Base-by-base conservation (phyloP, 1,140 invertebrate species). In the Drosophila malerkotliana region DNA sequence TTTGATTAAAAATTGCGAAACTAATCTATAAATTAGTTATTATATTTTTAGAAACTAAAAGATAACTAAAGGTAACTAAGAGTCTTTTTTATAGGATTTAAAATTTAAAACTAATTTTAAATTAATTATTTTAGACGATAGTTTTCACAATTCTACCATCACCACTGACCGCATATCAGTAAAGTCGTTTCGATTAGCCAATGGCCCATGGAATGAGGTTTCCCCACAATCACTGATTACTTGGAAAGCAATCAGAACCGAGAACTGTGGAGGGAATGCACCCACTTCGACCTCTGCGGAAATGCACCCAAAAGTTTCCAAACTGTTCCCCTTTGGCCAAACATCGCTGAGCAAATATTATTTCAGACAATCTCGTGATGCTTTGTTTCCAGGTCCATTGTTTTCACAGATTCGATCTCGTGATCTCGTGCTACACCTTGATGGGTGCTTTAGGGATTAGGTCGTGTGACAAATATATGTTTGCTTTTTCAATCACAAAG, bases 161-260 rank as follows among this genome's bases (percentile, higher is more conserved):
- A 15, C 71, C 48, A 52, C 12, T 18, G 32, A 14, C n/a, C 15
- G 41, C n/a, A 37, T 77, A 76, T 76, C 73, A 69, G 44, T 54
- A 49, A 57, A 55, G 72, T 74, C 39, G 41, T 39, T 56, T 66
- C 26, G 58, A 72, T 72, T 60, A 71, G 37, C 52, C 30, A 30
- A 28, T 39, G 41, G 56, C 34, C 59, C 59, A 3, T 4, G 58
- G 41, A 72, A 44, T 53, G 62, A 24, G 66, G 62, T 39, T 51
- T 47, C 32, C 24, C 30, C 32, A 39, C 72, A 74, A 74, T 73
- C 71, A 55, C 37, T 58, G 64, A 74, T 75, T 74, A 58, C 61
- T 41, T 32, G 72, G 53, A 53, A 74, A 74, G 54, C 41, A 74
- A 74, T 74, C 71, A 74, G 69, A n/a, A 21, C 57, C n/a, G n/a